phyloP scores from a whole-genome alignment of 2,888 invertebrate genomes.

The Andrena camellia region DNA sequence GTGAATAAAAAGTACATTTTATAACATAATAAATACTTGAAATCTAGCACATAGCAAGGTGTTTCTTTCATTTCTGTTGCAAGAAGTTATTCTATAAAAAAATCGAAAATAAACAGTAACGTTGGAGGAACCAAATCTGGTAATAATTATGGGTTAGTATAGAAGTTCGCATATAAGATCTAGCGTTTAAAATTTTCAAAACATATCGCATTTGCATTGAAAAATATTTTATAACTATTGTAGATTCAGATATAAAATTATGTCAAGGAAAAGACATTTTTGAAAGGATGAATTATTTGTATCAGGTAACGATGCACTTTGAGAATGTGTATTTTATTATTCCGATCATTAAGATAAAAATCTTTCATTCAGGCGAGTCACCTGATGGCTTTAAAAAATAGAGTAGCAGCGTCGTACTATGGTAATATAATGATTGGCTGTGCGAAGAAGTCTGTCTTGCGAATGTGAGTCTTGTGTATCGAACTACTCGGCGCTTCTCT shows the following conservation, averaged over 20 bases:
- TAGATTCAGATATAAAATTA: conserved; percentile 83
- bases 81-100: too few species aligned
- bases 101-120: too few species aligned
- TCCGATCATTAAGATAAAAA: not conserved
- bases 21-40: too few species aligned
- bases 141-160: too few species aligned
- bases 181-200: too few species aligned
- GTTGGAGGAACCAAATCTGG: too few species aligned
- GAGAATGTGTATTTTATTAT: not conserved
- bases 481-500: not conserved
- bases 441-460: conserved; percentile 88
- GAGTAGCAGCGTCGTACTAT: conserved; percentile 86
- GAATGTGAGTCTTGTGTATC: conserved; percentile 85
- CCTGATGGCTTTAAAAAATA: conserved; percentile 84
- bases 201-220: not conserved
- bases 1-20: too few species aligned
- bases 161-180: too few species aligned
- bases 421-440: conserved; percentile 87
- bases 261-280: conserved; percentile 89
- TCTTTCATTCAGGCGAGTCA: conserved; percentile 85
- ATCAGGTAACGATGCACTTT: conserved; percentile 86
- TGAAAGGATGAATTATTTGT: conserved; percentile 90
- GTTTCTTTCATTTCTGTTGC: too few species aligned
- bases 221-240: conserved; percentile 24
- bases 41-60: too few species aligned